Base-by-base conservation (phyloP, 2,888 invertebrate species). In the Endotricha flammealis region DNA sequence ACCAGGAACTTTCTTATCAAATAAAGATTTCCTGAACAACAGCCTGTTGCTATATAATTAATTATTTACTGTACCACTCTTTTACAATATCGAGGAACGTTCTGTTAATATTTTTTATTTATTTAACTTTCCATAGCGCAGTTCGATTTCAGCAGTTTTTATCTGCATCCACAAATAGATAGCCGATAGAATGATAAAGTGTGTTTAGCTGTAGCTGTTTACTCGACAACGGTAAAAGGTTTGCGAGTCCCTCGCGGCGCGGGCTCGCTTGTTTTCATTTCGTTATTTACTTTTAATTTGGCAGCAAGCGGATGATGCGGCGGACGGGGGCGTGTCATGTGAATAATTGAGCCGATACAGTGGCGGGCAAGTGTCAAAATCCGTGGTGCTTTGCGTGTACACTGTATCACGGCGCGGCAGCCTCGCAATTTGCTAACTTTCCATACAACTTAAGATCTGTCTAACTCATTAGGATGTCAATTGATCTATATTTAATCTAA, bases 261-360 rank as follows among this genome's bases (percentile, higher is more conserved):
- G 64, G 59, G 60, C 67, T 67, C 69, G 76, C 71, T 77, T 82
- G 83, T 83, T 83, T 86, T 86, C 83, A 85, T 86, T 85, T 78
- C 71, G 85, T 82, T 86, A 86, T 86, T 86, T 86, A 86, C 85
- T 85, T 86, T 86, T 86, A 86, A 86, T 86, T 86, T 86, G 82
- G 83, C 81, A 79, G 83, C 82, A 75, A 79, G 85, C 83, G 81
- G 79, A 78, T 81, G 83, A 79, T 81, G 75, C 71, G 68, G 72
- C 67, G 62, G 62, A 61, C 53, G 64, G 70, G 68, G 72, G 64
- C 72, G 72, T 70, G 72, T 68, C 72, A 70, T 74, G 74, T 85
- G 82, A 83, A 85, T 85, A 78, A 85, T 85, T 82, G 72, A 85
- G 64, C 68, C 67, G 62, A 68, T 68, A 64, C 66, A 61, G 64